phyloP scores from a whole-genome alignment of 2,113 vertebrate genomes.

The Channa maculata region DNA sequence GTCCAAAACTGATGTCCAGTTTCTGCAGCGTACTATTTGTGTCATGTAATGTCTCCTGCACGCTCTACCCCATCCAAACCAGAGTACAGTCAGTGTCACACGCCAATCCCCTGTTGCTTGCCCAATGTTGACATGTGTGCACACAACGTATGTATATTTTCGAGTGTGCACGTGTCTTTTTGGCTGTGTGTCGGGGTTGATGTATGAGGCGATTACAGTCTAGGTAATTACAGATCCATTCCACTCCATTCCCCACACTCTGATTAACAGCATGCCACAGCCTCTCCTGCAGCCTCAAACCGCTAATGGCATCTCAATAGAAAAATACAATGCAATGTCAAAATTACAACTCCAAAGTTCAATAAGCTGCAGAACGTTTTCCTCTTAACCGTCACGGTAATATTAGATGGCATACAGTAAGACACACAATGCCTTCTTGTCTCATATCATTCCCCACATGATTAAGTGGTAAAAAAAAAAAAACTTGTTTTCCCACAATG shows the following conservation, averaged over 20 bases:
- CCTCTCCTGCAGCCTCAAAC: conserved; percentile 40
- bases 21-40: no score
- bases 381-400: background rate
- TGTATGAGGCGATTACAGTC: conserved; percentile 70
- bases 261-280: conserved; percentile 60
- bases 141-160: conserved; percentile 3
- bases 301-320: conserved; percentile 52
- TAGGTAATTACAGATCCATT: conserved; percentile 73
- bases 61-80: no score
- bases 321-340: conserved; percentile 29
- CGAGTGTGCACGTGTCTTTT: conserved; percentile 14
- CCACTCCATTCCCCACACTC: conserved; percentile 58
- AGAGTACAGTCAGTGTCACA: no score
- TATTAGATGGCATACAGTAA: background rate
- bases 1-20: no score
- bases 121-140: no score
- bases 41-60: no score
- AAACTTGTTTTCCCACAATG: conserved; percentile 17
- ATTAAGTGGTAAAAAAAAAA: background rate
- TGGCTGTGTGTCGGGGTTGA: conserved; percentile 48
- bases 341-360: conserved; percentile 43
- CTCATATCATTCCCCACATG: background rate
- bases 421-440: background rate
- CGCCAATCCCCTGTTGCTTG: no score
- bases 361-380: conserved; percentile 33